A percentile compares a stretch with the other conserved stretches of the same genome.
These are phyloP conservation scores for Mesorhabditis spiculigera DNA, from an alignment of 2,888 invertebrate genomes.

Conservation along the genomic window DNA sequence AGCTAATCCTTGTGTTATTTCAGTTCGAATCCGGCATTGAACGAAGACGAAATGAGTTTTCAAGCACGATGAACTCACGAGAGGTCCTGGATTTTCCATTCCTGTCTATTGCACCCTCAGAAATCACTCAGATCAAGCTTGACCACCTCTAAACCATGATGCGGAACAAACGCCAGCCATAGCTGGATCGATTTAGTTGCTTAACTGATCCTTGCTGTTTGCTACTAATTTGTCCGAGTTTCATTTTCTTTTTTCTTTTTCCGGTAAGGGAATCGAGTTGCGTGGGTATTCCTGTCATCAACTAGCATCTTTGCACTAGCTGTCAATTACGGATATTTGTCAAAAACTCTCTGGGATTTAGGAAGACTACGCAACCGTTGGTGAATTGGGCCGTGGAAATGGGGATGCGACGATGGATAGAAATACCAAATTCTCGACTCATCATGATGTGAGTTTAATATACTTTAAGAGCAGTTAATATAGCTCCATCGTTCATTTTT, in stretches of 20 bases:
- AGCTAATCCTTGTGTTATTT: neutral
- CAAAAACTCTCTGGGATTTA: neutral
- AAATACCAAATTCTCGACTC: neutral
- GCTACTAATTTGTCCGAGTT: too few species aligned
- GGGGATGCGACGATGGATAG: constrained; percentile 4
- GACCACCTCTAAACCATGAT: too few species aligned
- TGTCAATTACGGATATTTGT: too few species aligned
- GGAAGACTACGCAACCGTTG: constrained; percentile 2
- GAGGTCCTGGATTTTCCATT: neutral
- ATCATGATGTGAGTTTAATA: neutral
- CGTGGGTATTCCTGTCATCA: too few species aligned
- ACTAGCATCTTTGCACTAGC: too few species aligned
- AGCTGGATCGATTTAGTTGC: too few species aligned
- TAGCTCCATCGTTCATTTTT: neutral
- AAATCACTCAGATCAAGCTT: too few species aligned
- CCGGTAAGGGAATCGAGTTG: too few species aligned
- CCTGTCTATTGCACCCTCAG: too few species aligned
- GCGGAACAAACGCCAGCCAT: too few species aligned
- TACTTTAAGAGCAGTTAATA: neutral
- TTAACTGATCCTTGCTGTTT: too few species aligned
- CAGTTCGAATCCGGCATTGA: neutral
- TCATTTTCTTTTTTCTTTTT: too few species aligned
- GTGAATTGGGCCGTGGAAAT: neutral
- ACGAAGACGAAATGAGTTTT: neutral
- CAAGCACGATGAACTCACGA: neutral